Base-by-base conservation (phyloP, 1,140 invertebrate genomes). In the Rhagoletis pomonella region DNA sequence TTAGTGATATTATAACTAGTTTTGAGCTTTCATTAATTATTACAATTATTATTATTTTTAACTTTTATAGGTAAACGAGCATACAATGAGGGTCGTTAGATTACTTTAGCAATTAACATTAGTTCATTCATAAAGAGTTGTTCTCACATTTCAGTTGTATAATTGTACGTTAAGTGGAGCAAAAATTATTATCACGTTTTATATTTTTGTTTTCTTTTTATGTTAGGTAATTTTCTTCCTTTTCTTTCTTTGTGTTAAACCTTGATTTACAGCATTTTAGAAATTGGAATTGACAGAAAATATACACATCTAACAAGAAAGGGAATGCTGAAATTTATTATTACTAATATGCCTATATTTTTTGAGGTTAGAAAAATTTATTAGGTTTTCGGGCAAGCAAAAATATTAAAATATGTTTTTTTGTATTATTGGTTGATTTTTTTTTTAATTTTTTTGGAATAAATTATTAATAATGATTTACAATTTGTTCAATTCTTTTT, bases 101-200 rank as follows among this genome's bases (percentile, higher is more conserved):
- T 19, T 81, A 29, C 47, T 7, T 73, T 73, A 73, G 67, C 67
- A 29, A 55, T 81, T 29, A 50, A 77, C 29, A 29, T 77, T 55
- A 47, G 42, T 50, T 19, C 55, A 19, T 44, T 44, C 42, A 81
- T 58, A 81, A 55, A 77, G 69, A 81, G 44, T n/a, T 55, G 19
- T 58, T 81, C n/a, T 17, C 47, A 55, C 44, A 81, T 10, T 69
- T 81, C 47, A 81, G 50, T 81, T 81, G 73, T 81, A 81, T 81
- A 81, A 81, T 81, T 81, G 73, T 81, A 81, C 73, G 73, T 81
- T 81, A 81, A 81, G 73, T 81, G 73, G 50, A 81, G 44, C 50
- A 81, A 81, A 29, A 81, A 81, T 81, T 81, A 81, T 81, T 81
- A 81, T 81, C 73, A 81, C 73, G 73, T 81, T 81, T 81, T 81